phyloP scores from a whole-genome alignment of 2,888 invertebrate genomes.

The Bhutanitis thaidina region DNA sequence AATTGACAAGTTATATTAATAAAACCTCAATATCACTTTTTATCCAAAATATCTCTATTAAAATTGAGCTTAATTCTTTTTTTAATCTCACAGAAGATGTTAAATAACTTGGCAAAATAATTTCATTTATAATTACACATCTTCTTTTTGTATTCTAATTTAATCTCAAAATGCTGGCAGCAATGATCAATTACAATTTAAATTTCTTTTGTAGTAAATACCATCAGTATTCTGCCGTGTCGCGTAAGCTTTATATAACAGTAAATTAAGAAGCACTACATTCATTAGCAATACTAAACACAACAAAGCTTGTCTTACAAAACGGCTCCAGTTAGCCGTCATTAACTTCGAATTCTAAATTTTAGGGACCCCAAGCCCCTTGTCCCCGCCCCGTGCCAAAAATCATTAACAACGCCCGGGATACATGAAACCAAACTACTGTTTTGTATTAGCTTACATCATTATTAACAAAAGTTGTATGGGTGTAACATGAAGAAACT shows the following conservation, averaged over 20 bases:
- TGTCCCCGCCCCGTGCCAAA: slow-evolving; percentile 43
- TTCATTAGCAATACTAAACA: slow-evolving; percentile 31
- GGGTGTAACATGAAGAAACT: slow-evolving; percentile 32
- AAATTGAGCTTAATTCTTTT: too few species aligned
- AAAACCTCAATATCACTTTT: too few species aligned
- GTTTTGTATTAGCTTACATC: slow-evolving; percentile 54
- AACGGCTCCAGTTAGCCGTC: slow-evolving; percentile 29
- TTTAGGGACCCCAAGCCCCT: slow-evolving; percentile 29
- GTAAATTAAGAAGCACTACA: slow-evolving; percentile 18
- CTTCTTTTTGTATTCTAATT: too few species aligned
- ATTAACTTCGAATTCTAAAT: slow-evolving; percentile 37
- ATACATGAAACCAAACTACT: slow-evolving; percentile 43
- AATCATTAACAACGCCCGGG: slow-evolving; percentile 35
- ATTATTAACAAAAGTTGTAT: slow-evolving; percentile 46
- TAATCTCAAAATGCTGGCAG: too few species aligned
- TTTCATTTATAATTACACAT: too few species aligned
- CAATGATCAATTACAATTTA: background rate
- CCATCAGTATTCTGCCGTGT: background rate
- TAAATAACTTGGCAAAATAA: too few species aligned
- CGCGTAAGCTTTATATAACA: background rate
- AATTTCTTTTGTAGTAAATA: background rate
- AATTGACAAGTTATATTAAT: too few species aligned
- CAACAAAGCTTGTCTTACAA: slow-evolving; percentile 32
- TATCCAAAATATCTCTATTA: too few species aligned
- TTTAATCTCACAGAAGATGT: too few species aligned